Percentiles rank a stretch among this genome's conserved stretches.
Evolutionary conservation across 2,113 vertebrate genomes (phyloP).

Genomic region (Saguinus midas): DNA sequence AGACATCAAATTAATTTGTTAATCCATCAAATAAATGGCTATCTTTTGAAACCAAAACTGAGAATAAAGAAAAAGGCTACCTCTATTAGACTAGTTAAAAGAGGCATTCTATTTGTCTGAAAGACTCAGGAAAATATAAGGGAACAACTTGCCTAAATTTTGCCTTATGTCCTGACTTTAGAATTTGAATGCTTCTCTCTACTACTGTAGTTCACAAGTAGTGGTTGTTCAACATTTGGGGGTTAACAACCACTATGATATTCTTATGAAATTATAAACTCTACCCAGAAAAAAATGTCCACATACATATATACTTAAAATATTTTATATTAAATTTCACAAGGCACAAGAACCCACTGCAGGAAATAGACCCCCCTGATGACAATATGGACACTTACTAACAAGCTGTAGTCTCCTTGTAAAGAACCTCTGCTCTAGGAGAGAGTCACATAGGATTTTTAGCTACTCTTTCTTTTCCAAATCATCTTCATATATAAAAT

Average conservation of each 20-base stretch:
- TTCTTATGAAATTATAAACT: background rate
- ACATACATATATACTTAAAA: background rate
- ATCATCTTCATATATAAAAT: background rate
- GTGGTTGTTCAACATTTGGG: background rate
- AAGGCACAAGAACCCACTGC: background rate
- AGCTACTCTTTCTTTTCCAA: background rate
- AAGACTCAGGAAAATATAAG: background rate
- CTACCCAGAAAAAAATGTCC: background rate
- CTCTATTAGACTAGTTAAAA: background rate
- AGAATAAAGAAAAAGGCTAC: background rate
- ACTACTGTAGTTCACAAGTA: background rate
- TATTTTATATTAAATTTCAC: background rate
- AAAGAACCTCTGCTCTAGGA: background rate
- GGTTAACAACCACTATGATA: background rate
- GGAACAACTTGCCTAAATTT: background rate
- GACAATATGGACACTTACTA: background rate
- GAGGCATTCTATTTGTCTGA: background rate
- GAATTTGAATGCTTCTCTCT: background rate
- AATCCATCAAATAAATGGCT: background rate
- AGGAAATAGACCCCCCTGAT: background rate
- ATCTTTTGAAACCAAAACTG: background rate
- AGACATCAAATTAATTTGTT: background rate
- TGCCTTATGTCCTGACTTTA: background rate
- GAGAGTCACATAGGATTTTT: background rate
- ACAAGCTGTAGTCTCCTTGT: background rate